Conservation (phyloP, 2,113 vertebrate species). For the Alaudala cheleensis region DNA sequence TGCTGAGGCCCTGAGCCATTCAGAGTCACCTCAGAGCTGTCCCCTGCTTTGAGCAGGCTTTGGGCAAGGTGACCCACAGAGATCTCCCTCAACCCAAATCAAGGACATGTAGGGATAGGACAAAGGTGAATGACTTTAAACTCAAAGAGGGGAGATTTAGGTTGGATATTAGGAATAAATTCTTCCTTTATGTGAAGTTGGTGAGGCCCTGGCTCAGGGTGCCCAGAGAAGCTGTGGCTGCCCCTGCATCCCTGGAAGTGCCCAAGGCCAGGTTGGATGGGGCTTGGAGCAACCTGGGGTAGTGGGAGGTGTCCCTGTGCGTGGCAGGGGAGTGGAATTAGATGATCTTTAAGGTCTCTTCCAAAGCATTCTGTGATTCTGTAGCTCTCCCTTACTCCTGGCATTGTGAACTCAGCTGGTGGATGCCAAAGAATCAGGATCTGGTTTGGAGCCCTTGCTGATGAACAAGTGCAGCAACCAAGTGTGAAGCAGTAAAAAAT, state of each 20-base stretch:
- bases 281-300: neutral
- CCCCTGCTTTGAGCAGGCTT: neutral
- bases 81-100: neutral
- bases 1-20: neutral
- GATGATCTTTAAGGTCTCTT: neutral
- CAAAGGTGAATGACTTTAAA: neutral
- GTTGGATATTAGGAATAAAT: neutral
- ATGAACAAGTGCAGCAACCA: neutral
- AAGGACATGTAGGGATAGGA: neutral
- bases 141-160: neutral
- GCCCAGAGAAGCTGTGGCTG: neutral
- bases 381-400: neutral
- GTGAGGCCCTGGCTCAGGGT: fast-evolving
- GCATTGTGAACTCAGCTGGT: neutral
- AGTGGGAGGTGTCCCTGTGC: neutral
- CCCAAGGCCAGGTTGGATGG: fast-evolving
- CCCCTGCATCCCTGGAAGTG: neutral
- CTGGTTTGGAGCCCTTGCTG: neutral
- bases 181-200: neutral
- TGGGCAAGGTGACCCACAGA: neutral
- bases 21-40: neutral
- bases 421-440: neutral
- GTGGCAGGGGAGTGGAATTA: neutral
- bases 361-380: neutral
- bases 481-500: neutral